These are phyloP conservation scores for Metellina segmentata DNA, from an alignment of 2,888 invertebrate genomes.

Conservation along the genomic window DNA sequence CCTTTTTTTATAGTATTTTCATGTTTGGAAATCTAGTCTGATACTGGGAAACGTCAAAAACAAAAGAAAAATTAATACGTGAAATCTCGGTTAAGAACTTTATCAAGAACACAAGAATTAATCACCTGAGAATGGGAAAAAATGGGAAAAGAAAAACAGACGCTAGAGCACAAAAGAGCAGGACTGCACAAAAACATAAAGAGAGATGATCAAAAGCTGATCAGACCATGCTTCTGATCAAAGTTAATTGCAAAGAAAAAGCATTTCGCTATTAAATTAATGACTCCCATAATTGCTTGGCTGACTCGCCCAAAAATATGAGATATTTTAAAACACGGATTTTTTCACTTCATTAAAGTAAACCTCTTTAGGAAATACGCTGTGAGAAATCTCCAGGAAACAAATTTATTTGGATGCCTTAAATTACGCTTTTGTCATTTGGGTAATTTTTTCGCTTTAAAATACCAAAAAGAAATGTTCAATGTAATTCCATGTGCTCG, in stretches of 20 bases:
- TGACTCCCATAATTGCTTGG: constrained; percentile 44
- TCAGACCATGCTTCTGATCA: constrained; percentile 17
- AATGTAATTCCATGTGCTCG: too few species aligned
- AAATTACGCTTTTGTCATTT: too few species aligned
- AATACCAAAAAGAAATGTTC: too few species aligned
- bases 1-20: background rate
- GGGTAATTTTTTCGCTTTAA: too few species aligned
- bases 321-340: constrained; percentile 13
- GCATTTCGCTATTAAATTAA: constrained; percentile 59
- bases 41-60: background rate
- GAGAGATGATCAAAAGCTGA: constrained; percentile 36
- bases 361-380: background rate
- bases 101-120: constrained; percentile 35
- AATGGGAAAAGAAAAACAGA: constrained; percentile 2
- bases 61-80: constrained; percentile 11
- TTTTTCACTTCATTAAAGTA: constrained; percentile 15
- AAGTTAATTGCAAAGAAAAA: constrained; percentile 53
- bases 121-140: constrained; percentile 13
- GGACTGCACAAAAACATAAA: constrained; percentile 7
- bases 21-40: background rate
- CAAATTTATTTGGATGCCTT: background rate
- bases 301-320: constrained; percentile 43
- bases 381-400: background rate
- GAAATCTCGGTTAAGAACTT: constrained; percentile 42
- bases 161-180: background rate